Base-by-base conservation (phyloP, 2,888 invertebrate genomes). In the Erebia palarica region DNA sequence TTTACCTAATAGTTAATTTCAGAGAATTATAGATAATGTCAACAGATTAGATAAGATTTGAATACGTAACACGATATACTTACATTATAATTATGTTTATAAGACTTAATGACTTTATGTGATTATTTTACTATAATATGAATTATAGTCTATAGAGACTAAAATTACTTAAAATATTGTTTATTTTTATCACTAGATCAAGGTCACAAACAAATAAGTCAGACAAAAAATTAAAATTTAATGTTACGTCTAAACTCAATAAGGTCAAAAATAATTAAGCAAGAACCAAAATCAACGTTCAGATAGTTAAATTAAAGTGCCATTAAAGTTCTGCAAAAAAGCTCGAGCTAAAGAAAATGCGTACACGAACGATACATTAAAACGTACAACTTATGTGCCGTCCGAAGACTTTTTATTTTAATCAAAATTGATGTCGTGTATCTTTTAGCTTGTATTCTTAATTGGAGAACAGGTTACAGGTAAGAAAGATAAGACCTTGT, bases 191-290 rank as follows among this genome's bases (percentile, higher is more conserved):
- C 51, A 14, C 14, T 7, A 51, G 14, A 51, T 14, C n/a, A 51
- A 51, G 14, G 14, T n/a, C 14, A 14, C 14, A 51, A 7, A 51
- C 13, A 4, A n/a, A 5, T 7, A 51, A 7, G 7, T 2, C 0
- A 51, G n/a, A 14, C 5, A 49, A 49, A 0, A 5, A 4, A 13
- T 14, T 14, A n/a, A n/a, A 14, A 51, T n/a, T 51, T 51, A n/a
- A 47, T 51, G 51, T 51, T 16, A 14, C 7, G n/a, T 60, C 18
- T 7, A 21, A 47, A 47, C 2, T 61, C 7, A 21, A 49, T 21
- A 63, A 49, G 63, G 63, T 63, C 21, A 63, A 47, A 49, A 47
- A 63, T 49, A 49, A 63, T 21, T 61, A 49, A 21, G 42, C 44
- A 16, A 42, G 42, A 60, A 42, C 21, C 49, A 63, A 47, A 49